Percentiles rank a stretch among this genome's conserved stretches.
Conservation (phyloP, 2,888 invertebrate species). For the Rhingia campestris region DNA sequence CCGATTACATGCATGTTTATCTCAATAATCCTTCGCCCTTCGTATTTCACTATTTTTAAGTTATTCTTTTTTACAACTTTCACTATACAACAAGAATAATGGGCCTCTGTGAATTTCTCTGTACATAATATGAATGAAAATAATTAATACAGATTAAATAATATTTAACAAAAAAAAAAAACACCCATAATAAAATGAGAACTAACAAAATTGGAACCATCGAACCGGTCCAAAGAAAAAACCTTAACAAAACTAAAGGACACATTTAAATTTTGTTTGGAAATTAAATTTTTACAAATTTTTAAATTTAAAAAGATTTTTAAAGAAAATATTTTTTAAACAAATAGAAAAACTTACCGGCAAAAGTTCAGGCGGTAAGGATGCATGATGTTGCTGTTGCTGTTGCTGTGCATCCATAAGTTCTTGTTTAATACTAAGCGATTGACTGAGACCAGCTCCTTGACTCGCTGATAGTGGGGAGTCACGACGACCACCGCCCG, state of each 20-base stretch:
- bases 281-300: slow-evolving; percentile 20
- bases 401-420: slow-evolving; percentile 82
- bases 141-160: slow-evolving; percentile 26
- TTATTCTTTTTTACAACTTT: slow-evolving; percentile 74
- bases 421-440: slow-evolving; percentile 83
- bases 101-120: slow-evolving; percentile 22
- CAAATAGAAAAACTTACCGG: slow-evolving; percentile 80
- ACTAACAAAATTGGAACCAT: slow-evolving; percentile 81
- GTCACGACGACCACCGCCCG: slow-evolving; percentile 81
- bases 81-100: slow-evolving; percentile 25
- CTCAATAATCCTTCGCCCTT: slow-evolving; percentile 81
- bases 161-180: slow-evolving; percentile 32
- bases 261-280: slow-evolving; percentile 27
- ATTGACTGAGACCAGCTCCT: slow-evolving; percentile 81
- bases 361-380: slow-evolving; percentile 82
- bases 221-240: slow-evolving; percentile 84
- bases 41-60: slow-evolving; percentile 71
- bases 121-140: slow-evolving; percentile 30
- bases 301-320: slow-evolving; percentile 10
- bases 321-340: slow-evolving; percentile 3
- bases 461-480: slow-evolving; percentile 82
- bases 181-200: slow-evolving; percentile 47
- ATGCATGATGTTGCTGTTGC: slow-evolving; percentile 81
- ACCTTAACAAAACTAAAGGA: slow-evolving; percentile 81
- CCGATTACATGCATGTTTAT: slow-evolving; percentile 78